These are phyloP conservation scores for Hemitrygon akajei DNA, from an alignment of 2,797 vertebrate species.

Conservation along the genomic window DNA sequence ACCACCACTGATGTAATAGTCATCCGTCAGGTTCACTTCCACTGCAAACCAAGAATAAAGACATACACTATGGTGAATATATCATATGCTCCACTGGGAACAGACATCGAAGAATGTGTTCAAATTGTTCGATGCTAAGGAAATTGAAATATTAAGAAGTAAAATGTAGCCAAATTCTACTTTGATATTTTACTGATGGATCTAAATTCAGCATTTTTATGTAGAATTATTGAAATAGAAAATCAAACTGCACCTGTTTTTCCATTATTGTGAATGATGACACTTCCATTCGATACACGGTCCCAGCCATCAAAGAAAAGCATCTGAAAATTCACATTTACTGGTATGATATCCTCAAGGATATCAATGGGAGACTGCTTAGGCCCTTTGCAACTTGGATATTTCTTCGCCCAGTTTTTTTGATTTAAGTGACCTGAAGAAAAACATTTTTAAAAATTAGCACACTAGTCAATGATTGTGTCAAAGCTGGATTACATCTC, in stretches of 20 bases:
- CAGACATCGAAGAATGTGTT: background rate
- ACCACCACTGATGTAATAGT: slow-evolving; percentile 82
- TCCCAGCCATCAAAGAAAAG: slow-evolving; percentile 83
- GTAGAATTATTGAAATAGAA: background rate
- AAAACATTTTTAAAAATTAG: background rate
- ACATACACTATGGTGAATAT: slow-evolving; percentile 41
- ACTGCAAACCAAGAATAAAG: slow-evolving; percentile 58
- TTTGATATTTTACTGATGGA: background rate
- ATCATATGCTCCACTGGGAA: slow-evolving; percentile 42
- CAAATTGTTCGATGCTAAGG: background rate
- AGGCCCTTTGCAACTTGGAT: slow-evolving; percentile 83
- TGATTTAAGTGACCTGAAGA: slow-evolving; percentile 82
- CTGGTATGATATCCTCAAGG: slow-evolving; percentile 80
- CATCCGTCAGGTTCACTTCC: slow-evolving; percentile 79
- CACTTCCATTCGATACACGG: slow-evolving; percentile 60
- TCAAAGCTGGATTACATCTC: background rate
- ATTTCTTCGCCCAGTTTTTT: slow-evolving; percentile 90
- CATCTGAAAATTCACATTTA: slow-evolving; percentile 83
- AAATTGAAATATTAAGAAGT: background rate
- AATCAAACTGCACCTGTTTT: slow-evolving; percentile 77
- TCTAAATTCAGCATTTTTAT: background rate
- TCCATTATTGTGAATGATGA: slow-evolving; percentile 81
- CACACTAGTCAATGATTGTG: background rate
- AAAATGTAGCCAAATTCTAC: background rate
- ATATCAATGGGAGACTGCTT: slow-evolving; percentile 94